These are phyloP conservation scores for Pygoscelis adeliae DNA, from an alignment of 2,113 vertebrate genomes.

Conservation along the genomic window DNA sequence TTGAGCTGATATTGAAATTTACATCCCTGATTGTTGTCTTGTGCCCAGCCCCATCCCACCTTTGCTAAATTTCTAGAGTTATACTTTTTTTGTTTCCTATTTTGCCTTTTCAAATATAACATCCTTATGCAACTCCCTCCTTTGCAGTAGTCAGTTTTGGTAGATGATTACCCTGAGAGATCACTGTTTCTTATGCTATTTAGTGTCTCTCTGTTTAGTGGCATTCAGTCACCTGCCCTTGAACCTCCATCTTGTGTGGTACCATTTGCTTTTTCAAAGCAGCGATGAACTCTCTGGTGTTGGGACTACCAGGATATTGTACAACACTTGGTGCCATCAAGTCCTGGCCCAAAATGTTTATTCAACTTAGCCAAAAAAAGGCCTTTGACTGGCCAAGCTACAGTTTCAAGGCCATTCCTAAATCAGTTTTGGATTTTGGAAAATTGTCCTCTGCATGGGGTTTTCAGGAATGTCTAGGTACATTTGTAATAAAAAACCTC, in stretches of 20 bases:
- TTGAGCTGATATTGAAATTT: background rate
- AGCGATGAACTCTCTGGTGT: background rate
- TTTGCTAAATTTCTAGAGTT: background rate
- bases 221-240: background rate
- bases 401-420: background rate
- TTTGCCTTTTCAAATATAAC: background rate
- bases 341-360: background rate
- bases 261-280: background rate
- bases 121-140: background rate
- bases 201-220: background rate
- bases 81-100: background rate
- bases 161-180: background rate
- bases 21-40: background rate
- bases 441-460: fast-evolving
- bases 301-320: background rate
- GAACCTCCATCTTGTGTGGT: background rate
- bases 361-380: background rate
- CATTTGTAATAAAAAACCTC: background rate
- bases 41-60: background rate
- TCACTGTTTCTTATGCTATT: background rate
- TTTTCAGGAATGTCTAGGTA: background rate
- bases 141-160: background rate
- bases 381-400: background rate
- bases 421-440: background rate
- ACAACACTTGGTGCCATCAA: background rate